phyloP scores from a whole-genome alignment of 2,888 invertebrate species.

The Augiades crinisus region DNA sequence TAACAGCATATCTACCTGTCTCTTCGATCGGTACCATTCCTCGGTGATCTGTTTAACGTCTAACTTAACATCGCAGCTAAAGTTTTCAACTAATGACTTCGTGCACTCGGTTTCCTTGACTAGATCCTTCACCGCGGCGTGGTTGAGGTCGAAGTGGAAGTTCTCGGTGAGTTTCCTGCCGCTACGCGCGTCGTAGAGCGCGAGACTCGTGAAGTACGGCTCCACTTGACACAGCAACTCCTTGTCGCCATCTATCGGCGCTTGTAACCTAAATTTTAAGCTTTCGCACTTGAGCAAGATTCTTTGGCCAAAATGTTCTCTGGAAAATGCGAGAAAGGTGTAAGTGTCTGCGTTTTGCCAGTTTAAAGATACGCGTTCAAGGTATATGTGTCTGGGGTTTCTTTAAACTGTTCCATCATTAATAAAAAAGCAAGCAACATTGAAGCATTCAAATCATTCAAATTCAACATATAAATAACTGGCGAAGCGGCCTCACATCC shows the following conservation, averaged over 20 bases:
- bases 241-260: slow-evolving; percentile 87
- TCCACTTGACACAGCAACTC: slow-evolving; percentile 92
- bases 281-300: slow-evolving; percentile 92
- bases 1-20: slow-evolving; percentile 82
- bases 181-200: slow-evolving; percentile 93
- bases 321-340: slow-evolving; percentile 57
- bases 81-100: slow-evolving; percentile 75
- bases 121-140: slow-evolving; percentile 84
- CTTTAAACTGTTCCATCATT: too few species aligned
- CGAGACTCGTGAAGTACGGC: slow-evolving; percentile 95
- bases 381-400: too few species aligned
- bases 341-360: too few species aligned
- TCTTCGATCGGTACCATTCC: slow-evolving; percentile 87
- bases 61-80: slow-evolving; percentile 79
- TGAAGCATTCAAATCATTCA: too few species aligned
- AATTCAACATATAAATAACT: too few species aligned
- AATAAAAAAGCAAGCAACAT: too few species aligned
- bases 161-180: slow-evolving; percentile 95
- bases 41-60: slow-evolving; percentile 86
- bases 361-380: too few species aligned
- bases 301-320: slow-evolving; percentile 93
- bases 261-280: slow-evolving; percentile 92
- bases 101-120: slow-evolving; percentile 72
- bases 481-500: too few species aligned
- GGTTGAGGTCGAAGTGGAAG: slow-evolving; percentile 94